These are phyloP conservation scores for Aegotheles bennettii DNA, from an alignment of 2,113 vertebrate species.

Conservation along the genomic window DNA sequence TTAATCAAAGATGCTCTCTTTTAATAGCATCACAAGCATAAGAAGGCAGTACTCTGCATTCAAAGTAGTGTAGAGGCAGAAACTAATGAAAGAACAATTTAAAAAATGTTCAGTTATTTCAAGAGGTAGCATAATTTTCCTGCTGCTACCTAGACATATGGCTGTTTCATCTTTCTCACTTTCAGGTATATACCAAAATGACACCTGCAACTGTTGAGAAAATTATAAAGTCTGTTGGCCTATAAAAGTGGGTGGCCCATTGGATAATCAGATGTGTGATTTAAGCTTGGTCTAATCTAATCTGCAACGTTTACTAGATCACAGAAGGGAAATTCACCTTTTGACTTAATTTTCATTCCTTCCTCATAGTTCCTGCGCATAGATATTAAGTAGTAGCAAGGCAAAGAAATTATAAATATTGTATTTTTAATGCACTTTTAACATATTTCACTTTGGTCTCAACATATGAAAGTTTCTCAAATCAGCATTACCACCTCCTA, in stretches of 20 bases:
- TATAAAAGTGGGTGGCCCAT: neutral
- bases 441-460: neutral
- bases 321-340: neutral
- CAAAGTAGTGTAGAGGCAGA: accelerated
- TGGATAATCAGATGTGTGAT: neutral
- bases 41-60: neutral
- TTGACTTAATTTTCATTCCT: neutral
- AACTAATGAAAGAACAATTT: neutral
- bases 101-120: neutral
- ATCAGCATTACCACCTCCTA: neutral
- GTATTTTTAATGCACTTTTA: neutral
- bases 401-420: neutral
- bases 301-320: neutral
- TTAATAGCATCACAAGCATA: neutral
- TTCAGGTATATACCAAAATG: neutral
- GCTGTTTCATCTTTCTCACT: neutral
- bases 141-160: neutral
- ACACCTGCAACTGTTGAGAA: neutral
- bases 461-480: neutral
- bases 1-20: neutral
- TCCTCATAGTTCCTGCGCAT: neutral
- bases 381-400: neutral
- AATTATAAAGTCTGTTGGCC: neutral
- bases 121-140: neutral
- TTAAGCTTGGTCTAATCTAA: neutral